A percentile compares a stretch with the other conserved stretches of the same genome.
Conservation (phyloP, 1,140 invertebrate genomes). For the Pteromalus puparum region DNA sequence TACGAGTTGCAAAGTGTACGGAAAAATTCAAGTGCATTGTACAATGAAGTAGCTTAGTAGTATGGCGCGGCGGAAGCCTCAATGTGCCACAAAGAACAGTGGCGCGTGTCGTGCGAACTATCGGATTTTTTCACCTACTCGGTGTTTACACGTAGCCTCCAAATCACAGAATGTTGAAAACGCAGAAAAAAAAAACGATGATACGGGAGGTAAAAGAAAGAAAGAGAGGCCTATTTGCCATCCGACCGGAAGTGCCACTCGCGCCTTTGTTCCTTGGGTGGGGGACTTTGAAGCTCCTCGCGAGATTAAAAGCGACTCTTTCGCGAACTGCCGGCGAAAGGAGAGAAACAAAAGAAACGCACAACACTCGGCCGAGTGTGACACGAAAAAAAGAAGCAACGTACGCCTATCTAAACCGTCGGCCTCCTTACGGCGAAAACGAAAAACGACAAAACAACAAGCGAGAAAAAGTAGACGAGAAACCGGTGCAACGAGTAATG, state of each 20-base stretch:
- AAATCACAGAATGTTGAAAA: background rate
- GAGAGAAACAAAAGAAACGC: conserved; percentile 20
- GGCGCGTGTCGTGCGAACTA: conserved; percentile 53
- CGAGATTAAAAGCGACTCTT: conserved; percentile 58
- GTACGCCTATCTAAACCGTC: background rate
- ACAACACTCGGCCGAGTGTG: conserved; percentile 25
- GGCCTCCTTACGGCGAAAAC: background rate
- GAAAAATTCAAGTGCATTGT: conserved; percentile 61
- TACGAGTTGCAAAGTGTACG: conserved; percentile 42
- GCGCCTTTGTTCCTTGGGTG: conserved; percentile 55
- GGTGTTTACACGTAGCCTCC: background rate
- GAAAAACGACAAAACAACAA: background rate
- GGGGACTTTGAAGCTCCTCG: conserved; percentile 49
- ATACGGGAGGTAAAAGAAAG: conserved; percentile 16
- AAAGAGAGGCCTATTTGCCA: conserved; percentile 36
- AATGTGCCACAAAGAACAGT: conserved; percentile 63
- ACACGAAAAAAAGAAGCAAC: background rate
- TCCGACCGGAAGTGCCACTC: conserved; percentile 48
- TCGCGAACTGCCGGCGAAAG: conserved; percentile 6
- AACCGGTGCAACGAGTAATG: conserved; percentile 48
- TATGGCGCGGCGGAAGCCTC: conserved; percentile 62
- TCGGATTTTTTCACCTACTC: conserved; percentile 44
- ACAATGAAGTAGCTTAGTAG: conserved; percentile 64
- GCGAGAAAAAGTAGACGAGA: background rate
- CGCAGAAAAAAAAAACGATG: conserved; percentile 13